A percentile compares a stretch with the other conserved stretches of the same genome.
phyloP scores from a whole-genome alignment of 2,113 vertebrate species.

The Athene noctua region DNA sequence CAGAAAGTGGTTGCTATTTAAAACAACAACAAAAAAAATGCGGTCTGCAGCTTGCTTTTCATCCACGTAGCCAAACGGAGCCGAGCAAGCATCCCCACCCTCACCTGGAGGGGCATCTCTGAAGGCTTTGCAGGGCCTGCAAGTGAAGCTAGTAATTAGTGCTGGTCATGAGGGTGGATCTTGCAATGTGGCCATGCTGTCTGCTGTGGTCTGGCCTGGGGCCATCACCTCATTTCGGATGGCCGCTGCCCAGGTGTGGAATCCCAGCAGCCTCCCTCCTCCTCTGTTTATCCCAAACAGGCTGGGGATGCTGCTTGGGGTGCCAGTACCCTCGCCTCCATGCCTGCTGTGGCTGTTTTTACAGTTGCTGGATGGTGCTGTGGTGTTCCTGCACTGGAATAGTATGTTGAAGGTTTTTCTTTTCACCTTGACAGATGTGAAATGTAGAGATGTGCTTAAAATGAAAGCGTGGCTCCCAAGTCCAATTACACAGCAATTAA shows the following conservation, averaged over 20 bases:
- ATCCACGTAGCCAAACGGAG: background rate
- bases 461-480: background rate
- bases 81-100: background rate
- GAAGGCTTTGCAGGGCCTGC: background rate
- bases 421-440: background rate
- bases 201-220: conserved; percentile 14
- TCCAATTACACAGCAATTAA: conserved; percentile 11
- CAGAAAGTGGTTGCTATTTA: conserved; percentile 26
- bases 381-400: background rate
- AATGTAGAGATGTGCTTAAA: background rate
- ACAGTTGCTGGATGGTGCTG: background rate
- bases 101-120: conserved; percentile 25
- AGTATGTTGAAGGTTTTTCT: background rate
- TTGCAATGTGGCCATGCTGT: background rate
- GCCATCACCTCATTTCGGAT: background rate
- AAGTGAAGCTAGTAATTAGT: conserved; percentile 21
- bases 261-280: background rate
- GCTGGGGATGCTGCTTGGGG: background rate
- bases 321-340: background rate
- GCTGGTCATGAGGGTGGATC: conserved; percentile 32
- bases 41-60: background rate
- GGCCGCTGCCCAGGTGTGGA: background rate
- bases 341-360: rapidly evolving
- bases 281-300: background rate
- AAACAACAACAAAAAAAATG: background rate